Conservation (phyloP, 2,113 vertebrate species). For the Micromys minutus region DNA sequence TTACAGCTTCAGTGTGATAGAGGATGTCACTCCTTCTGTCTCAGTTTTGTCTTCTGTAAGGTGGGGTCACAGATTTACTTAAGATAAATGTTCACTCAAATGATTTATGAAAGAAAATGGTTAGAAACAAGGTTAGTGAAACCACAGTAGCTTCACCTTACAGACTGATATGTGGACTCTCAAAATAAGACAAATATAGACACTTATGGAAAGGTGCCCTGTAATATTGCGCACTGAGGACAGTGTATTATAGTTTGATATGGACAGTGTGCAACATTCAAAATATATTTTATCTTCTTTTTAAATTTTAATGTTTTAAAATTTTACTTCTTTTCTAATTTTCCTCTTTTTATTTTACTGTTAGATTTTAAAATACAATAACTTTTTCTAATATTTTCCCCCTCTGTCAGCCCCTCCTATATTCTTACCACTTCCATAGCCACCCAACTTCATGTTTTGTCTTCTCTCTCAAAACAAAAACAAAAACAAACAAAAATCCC, state of each 20-base stretch:
- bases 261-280: neutral
- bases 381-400: neutral
- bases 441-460: neutral
- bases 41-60: neutral
- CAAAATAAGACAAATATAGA: neutral
- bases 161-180: no score
- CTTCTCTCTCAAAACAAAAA: neutral
- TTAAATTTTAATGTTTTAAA: no score
- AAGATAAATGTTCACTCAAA: neutral
- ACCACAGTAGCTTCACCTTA: neutral
- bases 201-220: neutral
- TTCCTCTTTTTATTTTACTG: neutral
- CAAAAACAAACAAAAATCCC: neutral
- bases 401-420: neutral
- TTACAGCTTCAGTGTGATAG: neutral
- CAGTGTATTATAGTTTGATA: neutral
- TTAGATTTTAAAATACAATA: neutral
- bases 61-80: neutral
- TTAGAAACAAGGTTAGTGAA: neutral
- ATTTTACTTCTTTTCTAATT: neutral
- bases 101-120: neutral
- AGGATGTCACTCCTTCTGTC: neutral
- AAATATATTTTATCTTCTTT: neutral
- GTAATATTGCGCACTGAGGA: neutral
- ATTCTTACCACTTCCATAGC: neutral